Base-by-base conservation (phyloP, 2,888 invertebrate species). In the Sylvicola cinctus region DNA sequence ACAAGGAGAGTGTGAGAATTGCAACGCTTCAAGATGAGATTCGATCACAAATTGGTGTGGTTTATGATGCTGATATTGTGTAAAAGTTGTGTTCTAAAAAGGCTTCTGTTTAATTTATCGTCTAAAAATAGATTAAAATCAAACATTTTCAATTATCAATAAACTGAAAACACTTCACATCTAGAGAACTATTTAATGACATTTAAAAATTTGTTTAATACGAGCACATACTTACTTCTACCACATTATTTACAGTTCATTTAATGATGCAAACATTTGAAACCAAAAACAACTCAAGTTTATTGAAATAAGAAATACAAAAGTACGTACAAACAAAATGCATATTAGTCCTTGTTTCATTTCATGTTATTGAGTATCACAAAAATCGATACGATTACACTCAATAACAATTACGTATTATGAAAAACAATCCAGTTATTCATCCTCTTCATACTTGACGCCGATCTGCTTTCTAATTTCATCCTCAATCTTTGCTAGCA, bases 401-500 rank as follows among this genome's bases (percentile, higher is more conserved):
- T 8, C 7, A 25, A 25, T 25, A 25, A 25, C 7, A 8, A 25
- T 25, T 25, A 8, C 7, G 25, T 25, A 25, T 8, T 25, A 11
- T 25, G 11, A 25, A 25, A 25, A 7, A 25, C 11, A 11, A 8
- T 25, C 11, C 7, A 25, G 7, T 25, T 25, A 25, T 25, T 8
- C 25, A 25, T 25, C 25, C 11, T 25, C 25, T 25, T 7, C 8
- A 11, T 8, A 25, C 11, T 8, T 11, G n/a, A 74, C 73, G 7
- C 76, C 76, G 32, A 79, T 45, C 54, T 78, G 74, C 33, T 65
- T 64, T 37, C 81, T 61, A 48, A 84, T 65, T 29, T 71, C 67
- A 48, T 84, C 83, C 50, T 74, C 67, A 37, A 81, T 58, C 46
- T 71, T 68, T 1, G 80, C 74, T 39, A 84, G 54, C n/a, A 72